phyloP scores from a whole-genome alignment of 2,113 vertebrate species.

The Meles meles region DNA sequence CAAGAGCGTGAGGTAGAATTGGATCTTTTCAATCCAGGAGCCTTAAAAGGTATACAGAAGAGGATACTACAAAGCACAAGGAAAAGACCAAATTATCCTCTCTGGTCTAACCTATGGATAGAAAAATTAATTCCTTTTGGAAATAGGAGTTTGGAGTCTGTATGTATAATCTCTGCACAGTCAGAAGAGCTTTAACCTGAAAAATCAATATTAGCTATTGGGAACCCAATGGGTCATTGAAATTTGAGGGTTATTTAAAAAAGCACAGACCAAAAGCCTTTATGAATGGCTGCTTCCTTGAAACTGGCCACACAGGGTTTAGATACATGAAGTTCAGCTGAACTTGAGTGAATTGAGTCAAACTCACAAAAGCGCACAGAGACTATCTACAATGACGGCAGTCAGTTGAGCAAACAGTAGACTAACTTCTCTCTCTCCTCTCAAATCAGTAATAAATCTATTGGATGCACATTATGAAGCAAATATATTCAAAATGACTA shows the following conservation, averaged over 20 bases:
- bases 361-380: neutral
- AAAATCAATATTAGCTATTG: neutral
- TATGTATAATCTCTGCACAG: neutral
- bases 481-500: neutral
- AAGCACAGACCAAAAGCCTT: neutral
- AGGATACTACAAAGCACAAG: neutral
- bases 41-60: neutral
- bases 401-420: neutral
- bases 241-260: neutral
- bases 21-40: neutral
- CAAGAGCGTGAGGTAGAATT: neutral
- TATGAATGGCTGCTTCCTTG: neutral
- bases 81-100: neutral
- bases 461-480: neutral
- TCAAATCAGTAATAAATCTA: neutral
- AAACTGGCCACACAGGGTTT: neutral
- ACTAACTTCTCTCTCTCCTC: neutral
- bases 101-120: neutral
- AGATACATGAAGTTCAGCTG: neutral
- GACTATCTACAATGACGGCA: neutral
- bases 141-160: neutral
- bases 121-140: neutral
- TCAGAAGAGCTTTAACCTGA: neutral
- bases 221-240: neutral
- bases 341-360: neutral